phyloP scores from a whole-genome alignment of 2,797 vertebrate genomes.

The Anisognathus igniventris region DNA sequence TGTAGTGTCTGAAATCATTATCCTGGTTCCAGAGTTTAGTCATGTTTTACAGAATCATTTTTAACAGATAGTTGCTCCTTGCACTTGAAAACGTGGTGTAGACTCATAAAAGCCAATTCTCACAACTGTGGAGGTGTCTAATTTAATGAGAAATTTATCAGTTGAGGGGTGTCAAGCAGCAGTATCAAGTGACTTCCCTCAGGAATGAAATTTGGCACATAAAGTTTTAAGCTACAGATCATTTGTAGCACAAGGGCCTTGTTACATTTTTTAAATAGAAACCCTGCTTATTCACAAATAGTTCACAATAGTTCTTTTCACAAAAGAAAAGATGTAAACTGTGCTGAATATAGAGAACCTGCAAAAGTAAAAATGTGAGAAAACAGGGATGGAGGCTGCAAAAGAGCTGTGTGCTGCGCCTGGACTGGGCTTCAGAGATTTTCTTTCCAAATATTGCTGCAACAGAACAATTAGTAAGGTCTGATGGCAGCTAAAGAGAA shows the following conservation, averaged over 20 bases:
- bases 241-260: background rate
- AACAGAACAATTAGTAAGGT: background rate
- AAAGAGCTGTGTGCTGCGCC: background rate
- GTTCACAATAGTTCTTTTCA: background rate
- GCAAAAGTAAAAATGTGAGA: background rate
- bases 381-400: background rate
- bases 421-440: background rate
- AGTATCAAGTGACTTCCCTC: background rate
- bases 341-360: background rate
- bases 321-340: background rate
- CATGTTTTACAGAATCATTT: slow-evolving; percentile 29
- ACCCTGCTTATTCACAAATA: background rate
- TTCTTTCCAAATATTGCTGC: background rate
- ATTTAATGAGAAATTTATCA: slow-evolving; percentile 36
- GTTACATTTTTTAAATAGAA: background rate
- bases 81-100: background rate
- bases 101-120: background rate
- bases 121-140: background rate
- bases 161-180: background rate
- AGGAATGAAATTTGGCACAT: background rate
- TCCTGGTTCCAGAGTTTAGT: background rate
- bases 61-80: slow-evolving; percentile 22
- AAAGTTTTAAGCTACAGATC: background rate
- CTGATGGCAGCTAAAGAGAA: background rate
- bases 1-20: background rate